These are phyloP conservation scores for Alethe diademata DNA, from an alignment of 2,113 vertebrate species.

Conservation along the genomic window DNA sequence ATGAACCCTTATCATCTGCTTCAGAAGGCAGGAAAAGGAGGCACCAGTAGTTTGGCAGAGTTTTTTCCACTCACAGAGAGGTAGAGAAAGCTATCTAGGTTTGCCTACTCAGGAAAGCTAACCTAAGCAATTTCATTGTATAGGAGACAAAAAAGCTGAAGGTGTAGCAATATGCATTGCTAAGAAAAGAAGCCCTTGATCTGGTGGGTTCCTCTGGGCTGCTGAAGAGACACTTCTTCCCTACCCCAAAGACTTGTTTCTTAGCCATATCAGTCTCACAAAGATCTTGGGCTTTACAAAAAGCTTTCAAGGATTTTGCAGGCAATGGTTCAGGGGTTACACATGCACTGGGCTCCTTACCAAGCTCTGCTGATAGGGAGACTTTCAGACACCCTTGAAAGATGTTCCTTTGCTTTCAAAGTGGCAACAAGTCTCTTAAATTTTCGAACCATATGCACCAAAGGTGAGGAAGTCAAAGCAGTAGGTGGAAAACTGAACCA, in stretches of 20 bases:
- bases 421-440: background rate
- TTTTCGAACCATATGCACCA: background rate
- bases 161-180: background rate
- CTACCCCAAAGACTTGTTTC: background rate
- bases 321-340: background rate
- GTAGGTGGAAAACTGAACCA: background rate
- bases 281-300: background rate
- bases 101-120: background rate
- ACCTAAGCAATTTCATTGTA: background rate
- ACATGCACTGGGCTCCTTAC: background rate
- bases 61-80: background rate
- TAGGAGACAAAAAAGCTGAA: background rate
- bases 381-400: background rate
- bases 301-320: background rate
- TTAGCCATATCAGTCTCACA: accelerated
- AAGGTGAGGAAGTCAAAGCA: background rate
- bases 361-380: background rate
- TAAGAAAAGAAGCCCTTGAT: background rate
- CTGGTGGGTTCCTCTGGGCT: background rate
- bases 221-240: background rate
- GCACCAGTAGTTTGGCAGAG: background rate
- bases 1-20: background rate
- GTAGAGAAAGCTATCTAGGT: background rate
- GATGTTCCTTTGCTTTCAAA: background rate
- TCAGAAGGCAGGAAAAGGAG: background rate